phyloP scores from a whole-genome alignment of 2,888 invertebrate species.

The Esperia sulphurella region DNA sequence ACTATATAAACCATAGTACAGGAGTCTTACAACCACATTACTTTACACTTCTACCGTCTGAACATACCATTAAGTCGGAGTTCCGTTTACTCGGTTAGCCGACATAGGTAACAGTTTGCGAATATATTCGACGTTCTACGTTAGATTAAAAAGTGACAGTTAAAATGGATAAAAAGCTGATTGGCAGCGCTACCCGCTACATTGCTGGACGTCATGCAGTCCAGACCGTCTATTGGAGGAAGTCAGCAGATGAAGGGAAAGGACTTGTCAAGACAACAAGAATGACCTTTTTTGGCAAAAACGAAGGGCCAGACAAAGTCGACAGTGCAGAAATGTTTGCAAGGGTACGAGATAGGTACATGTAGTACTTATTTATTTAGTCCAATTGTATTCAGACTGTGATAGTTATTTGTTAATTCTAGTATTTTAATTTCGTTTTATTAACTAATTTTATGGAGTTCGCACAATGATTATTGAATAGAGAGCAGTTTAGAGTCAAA shows the following conservation, averaged over 20 bases:
- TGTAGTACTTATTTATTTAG: slow-evolving; percentile 22
- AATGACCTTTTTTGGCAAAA: slow-evolving; percentile 78
- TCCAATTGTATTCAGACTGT: slow-evolving; percentile 5
- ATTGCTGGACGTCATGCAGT: slow-evolving; percentile 86
- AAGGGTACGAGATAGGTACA: slow-evolving; percentile 62
- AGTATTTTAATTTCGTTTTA: neutral
- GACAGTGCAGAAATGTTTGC: slow-evolving; percentile 71
- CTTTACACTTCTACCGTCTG: too few species aligned
- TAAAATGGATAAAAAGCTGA: slow-evolving; percentile 75
- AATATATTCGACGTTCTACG: slow-evolving; percentile 3
- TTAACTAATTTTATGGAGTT: neutral
- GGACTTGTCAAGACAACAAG: slow-evolving; percentile 78
- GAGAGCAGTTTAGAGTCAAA: neutral
- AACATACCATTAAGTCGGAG: neutral
- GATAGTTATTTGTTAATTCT: slow-evolving; percentile 20
- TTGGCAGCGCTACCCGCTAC: slow-evolving; percentile 85
- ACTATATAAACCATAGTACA: slow-evolving; percentile 33
- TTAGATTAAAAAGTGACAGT: slow-evolving; percentile 2
- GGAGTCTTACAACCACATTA: too few species aligned
- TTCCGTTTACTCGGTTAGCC: neutral
- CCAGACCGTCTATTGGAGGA: slow-evolving; percentile 88
- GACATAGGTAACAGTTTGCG: slow-evolving; percentile 1
- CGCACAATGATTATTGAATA: neutral
- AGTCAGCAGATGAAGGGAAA: slow-evolving; percentile 64
- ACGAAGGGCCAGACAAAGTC: slow-evolving; percentile 62